Base-by-base conservation (phyloP, 2,888 invertebrate species). In the Agriopis aurantiaria region DNA sequence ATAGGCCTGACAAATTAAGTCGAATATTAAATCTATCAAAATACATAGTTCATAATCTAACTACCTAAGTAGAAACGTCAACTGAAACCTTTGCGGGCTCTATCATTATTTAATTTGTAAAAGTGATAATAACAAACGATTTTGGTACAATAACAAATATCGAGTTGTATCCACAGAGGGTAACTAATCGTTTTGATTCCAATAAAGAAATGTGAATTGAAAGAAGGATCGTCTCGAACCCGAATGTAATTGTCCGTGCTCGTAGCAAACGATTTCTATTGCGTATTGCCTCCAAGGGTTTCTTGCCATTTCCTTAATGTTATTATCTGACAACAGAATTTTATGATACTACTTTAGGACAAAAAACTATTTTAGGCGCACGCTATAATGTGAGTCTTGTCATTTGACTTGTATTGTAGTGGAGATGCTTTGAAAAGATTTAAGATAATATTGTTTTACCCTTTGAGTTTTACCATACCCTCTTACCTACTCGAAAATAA, bases 231-330 rank as follows among this genome's bases (percentile, higher is more conserved):
- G 85, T 85, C 84, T 83, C 76, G 79, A 79, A 80, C 81, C 85
- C 82, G 81, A 88, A 88, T 84, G 90, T 90, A 89, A 91, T 89
- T 88, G 90, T 88, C 87, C 86, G 86, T 83, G 83, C 85, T 87
- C 83, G 81, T 79, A 87, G 84, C 85, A 86, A 90, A 90, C 87
- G 88, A 89, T 88, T 90, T 87, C 88, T 88, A 89, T 88, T 88
- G 89, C 88, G 90, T 86, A 88, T 89, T 90, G 88, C 87, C 86
- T 88, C 79, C 80, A 76, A 86, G 85, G 88, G 85, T 85, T 88
- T 82, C 84, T 82, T 85, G 85, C 89, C 87, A 88, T 89, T 88
- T 85, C 88, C 87, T 87, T 89, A 89, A 89, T 88, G 87, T 86
- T 86, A 87, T 85, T 86, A 86, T 84, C 86, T 85, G 86, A 87